These are phyloP conservation scores for Crocidura indochinensis DNA, from an alignment of 2,797 vertebrate species.

Conservation along the genomic window DNA sequence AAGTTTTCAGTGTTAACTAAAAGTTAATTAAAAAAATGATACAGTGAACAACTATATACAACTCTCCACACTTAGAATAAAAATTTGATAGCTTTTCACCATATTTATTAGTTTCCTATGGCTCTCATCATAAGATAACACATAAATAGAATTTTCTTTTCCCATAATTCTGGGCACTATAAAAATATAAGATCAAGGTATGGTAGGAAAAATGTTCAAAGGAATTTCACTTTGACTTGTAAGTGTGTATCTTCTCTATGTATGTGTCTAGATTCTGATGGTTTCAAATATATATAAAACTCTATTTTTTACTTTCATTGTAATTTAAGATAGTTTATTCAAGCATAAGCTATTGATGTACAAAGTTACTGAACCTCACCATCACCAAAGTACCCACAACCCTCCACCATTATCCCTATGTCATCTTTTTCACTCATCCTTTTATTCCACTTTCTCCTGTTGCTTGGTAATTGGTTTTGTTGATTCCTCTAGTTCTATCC, in stretches of 20 bases:
- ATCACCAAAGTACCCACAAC: no score
- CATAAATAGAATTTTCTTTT: background rate
- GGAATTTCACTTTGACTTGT: background rate
- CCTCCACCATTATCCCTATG: no score
- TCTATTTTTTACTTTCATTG: no score
- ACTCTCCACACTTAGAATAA: background rate
- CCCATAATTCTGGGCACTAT: background rate
- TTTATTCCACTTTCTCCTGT: no score
- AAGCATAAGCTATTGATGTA: no score
- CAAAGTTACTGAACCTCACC: no score
- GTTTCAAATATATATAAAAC: no score
- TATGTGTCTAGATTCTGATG: no score
- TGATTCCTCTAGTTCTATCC: no score
- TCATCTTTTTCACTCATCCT: no score
- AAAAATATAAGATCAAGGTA: background rate
- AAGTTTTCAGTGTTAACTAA: conserved; percentile 12
- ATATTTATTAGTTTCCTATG: background rate
- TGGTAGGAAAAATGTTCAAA: background rate
- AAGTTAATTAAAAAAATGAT: background rate
- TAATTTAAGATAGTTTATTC: no score
- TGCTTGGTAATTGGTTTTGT: no score
- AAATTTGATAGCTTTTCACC: background rate
- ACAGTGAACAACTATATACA: background rate
- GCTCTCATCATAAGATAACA: background rate
- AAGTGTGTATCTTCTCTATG: background rate